Conservation (phyloP, 2,113 vertebrate species). For the Pelusios castaneus region DNA sequence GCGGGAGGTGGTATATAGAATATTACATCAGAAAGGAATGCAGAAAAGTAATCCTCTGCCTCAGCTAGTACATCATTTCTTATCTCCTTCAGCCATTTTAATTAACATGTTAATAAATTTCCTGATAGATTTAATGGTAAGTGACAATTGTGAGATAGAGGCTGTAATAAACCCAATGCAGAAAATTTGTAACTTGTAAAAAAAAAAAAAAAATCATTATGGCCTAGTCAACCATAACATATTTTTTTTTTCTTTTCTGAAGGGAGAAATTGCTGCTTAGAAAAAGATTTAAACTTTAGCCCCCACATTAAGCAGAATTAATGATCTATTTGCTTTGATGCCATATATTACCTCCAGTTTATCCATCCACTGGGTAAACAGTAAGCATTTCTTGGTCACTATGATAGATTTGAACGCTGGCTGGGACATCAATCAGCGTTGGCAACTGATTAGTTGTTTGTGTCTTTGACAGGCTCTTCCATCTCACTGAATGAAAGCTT, state of each 20-base stretch:
- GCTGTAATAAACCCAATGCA: conserved; percentile 67
- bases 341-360: conserved; percentile 88
- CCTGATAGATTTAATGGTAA: conserved; percentile 75
- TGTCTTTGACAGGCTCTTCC: conserved; percentile 88
- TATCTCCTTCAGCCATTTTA: conserved; percentile 76
- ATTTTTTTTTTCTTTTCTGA: not conserved
- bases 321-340: conserved; percentile 88
- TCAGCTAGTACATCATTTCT: conserved; percentile 57
- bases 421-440: conserved; percentile 88
- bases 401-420: conserved; percentile 90
- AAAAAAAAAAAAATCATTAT: conserved; percentile 40
- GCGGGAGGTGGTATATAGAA: conserved; percentile 32
- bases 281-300: conserved; percentile 80
- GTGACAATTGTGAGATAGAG: conserved; percentile 70
- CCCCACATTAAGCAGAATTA: conserved; percentile 85
- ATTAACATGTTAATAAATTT: conserved; percentile 86
- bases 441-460: conserved; percentile 91
- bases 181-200: conserved; percentile 69
- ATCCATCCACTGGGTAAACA: conserved; percentile 82
- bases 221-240: conserved; percentile 45
- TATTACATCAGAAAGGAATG: conserved; percentile 46
- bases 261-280: conserved; percentile 45
- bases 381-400: conserved; percentile 82
- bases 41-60: conserved; percentile 43
- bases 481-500: conserved; percentile 89